A percentile compares a stretch with the other conserved stretches of the same genome.
phyloP scores from a whole-genome alignment of 2,888 invertebrate genomes.

The Acanthacorydalis orientalis region DNA sequence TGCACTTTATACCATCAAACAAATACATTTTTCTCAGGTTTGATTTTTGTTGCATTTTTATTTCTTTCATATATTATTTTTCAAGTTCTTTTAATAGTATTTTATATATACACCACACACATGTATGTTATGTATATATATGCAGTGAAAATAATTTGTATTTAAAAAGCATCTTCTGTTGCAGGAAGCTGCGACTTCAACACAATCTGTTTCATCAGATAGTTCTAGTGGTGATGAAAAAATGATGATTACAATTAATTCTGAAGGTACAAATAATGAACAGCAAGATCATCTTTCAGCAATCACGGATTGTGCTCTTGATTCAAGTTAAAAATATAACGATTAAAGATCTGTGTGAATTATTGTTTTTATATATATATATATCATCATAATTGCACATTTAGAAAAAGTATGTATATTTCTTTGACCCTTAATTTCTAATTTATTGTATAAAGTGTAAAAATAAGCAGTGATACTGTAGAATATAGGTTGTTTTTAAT shows the following conservation, averaged over 20 bases:
- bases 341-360: too few species aligned
- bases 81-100: background rate
- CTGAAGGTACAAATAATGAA: slow-evolving; percentile 30
- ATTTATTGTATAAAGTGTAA: too few species aligned
- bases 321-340: background rate
- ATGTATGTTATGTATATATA: background rate
- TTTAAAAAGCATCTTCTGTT: slow-evolving; percentile 11
- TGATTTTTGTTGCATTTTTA: slow-evolving; percentile 4
- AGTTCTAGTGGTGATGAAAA: slow-evolving; percentile 56
- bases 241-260: slow-evolving; percentile 57
- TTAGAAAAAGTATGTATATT: too few species aligned
- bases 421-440: too few species aligned
- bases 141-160: background rate
- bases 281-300: background rate
- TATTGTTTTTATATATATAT: too few species aligned
- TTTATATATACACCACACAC: background rate
- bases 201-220: slow-evolving; percentile 52
- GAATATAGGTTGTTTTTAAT: too few species aligned
- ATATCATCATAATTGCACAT: too few species aligned
- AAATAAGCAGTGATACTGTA: too few species aligned
- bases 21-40: slow-evolving; percentile 29
- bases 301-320: background rate
- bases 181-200: slow-evolving; percentile 56
- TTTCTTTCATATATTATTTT: slow-evolving; percentile 3
- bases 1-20: slow-evolving; percentile 23